These are phyloP conservation scores for Scophthalmus maximus DNA, from an alignment of 2,113 vertebrate genomes.

Conservation along the genomic window DNA sequence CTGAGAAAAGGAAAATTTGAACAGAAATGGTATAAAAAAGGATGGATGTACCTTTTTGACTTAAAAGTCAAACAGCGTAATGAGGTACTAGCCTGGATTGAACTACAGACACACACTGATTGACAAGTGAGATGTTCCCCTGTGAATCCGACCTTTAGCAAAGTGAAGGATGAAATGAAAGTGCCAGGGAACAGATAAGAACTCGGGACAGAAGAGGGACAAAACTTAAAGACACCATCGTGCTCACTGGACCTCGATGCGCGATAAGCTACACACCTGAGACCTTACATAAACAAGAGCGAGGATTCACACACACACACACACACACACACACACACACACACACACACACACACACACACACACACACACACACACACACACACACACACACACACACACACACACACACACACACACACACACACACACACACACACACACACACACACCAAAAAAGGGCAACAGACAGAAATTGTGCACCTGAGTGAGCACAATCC, in stretches of 20 bases:
- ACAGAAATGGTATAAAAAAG: background rate
- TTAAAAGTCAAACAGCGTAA: background rate
- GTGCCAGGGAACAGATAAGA: slow-evolving; percentile 32
- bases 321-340: too few species aligned
- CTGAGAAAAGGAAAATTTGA: background rate
- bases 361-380: too few species aligned
- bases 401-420: too few species aligned
- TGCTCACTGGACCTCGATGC: slow-evolving; percentile 67
- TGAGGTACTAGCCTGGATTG: too few species aligned
- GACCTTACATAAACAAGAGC: too few species aligned
- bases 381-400: too few species aligned
- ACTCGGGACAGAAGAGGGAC: too few species aligned
- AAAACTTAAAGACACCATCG: slow-evolving; percentile 59
- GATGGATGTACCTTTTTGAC: slow-evolving; percentile 22
- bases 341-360: too few species aligned
- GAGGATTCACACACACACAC: too few species aligned
- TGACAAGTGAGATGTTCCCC: too few species aligned
- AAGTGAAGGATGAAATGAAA: slow-evolving; percentile 22
- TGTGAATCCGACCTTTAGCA: background rate
- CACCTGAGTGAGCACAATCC: slow-evolving; percentile 51
- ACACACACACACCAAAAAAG: slow-evolving; percentile 13
- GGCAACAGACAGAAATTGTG: background rate
- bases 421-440: slow-evolving; percentile 26
- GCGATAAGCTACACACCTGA: slow-evolving; percentile 57
- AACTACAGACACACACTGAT: background rate